A percentile compares a stretch with the other conserved stretches of the same genome.
These are phyloP conservation scores for Tinea semifulvella DNA, from an alignment of 2,888 invertebrate genomes.

Conservation along the genomic window DNA sequence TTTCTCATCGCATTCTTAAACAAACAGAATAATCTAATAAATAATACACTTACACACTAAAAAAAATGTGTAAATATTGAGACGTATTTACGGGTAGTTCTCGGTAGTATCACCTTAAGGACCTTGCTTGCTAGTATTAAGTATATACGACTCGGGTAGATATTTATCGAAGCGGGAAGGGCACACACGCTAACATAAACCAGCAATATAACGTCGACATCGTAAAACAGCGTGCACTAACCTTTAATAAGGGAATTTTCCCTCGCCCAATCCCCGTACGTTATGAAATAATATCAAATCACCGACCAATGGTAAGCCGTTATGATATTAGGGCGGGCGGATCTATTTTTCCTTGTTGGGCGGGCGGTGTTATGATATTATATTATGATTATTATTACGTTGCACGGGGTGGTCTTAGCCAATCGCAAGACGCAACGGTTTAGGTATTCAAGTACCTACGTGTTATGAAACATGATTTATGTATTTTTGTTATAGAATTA, in stretches of 20 bases:
- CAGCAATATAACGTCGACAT: conserved; percentile 46
- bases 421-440: conserved; percentile 22
- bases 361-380: conserved; percentile 62
- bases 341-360: conserved; percentile 50
- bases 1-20: no score
- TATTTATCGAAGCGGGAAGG: conserved; percentile 54
- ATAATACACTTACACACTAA: no score
- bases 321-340: conserved; percentile 66
- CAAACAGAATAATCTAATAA: no score
- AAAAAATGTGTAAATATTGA: no score
- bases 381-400: conserved; percentile 54
- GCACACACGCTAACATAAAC: conserved; percentile 39
- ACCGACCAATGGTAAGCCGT: conserved; percentile 62
- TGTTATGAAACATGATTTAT: no score
- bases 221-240: conserved; percentile 41
- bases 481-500: no score
- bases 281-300: conserved; percentile 72
- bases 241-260: conserved; percentile 43
- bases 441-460: no score
- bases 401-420: conserved; percentile 28
- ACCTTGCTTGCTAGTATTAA: conserved; percentile 21
- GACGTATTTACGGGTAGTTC: no score
- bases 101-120: no score
- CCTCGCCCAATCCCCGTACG: conserved; percentile 63
- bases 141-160: no score